phyloP scores from a whole-genome alignment of 2,888 invertebrate species.

The Diarsia brunnea region DNA sequence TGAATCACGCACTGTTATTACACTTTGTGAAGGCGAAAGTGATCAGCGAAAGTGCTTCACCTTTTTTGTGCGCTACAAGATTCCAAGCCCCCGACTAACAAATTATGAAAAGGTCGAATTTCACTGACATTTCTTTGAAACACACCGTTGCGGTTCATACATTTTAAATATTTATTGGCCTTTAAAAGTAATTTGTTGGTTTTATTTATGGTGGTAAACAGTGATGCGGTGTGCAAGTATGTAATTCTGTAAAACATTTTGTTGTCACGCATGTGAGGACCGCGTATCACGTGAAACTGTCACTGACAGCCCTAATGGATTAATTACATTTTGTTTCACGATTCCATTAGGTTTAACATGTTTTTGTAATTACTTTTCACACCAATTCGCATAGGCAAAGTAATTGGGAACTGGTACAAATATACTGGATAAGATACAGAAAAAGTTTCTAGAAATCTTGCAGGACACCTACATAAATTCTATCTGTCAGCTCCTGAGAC shows the following conservation, averaged over 20 bases:
- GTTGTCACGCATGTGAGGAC: conserved; percentile 40
- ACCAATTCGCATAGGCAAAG: conserved; percentile 26
- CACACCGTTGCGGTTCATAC: neutral
- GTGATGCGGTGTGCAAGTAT: conserved; percentile 35
- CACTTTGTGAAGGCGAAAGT: conserved; percentile 84
- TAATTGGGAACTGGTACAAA: conserved; percentile 6
- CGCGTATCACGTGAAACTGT: conserved; percentile 43
- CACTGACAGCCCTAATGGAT: conserved; percentile 50
- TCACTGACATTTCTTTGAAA: conserved; percentile 65
- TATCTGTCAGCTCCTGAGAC: conserved; percentile 1
- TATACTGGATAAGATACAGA: neutral
- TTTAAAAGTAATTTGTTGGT: conserved; percentile 21
- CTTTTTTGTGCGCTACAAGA: conserved; percentile 63
- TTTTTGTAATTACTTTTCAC: conserved; percentile 33
- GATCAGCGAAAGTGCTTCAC: conserved; percentile 82
- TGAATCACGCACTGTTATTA: conserved; percentile 77
- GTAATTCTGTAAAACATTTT: conserved; percentile 41
- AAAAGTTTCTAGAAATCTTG: neutral
- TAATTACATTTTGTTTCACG: conserved; percentile 49
- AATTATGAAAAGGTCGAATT: conserved; percentile 75
- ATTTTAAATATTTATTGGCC: conserved; percentile 30
- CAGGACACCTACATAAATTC: conserved; percentile 1
- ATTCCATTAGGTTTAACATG: conserved; percentile 45
- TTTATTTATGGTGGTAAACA: conserved; percentile 36
- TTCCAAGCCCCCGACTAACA: conserved; percentile 54